Evolutionary conservation across 2,888 invertebrate species (phyloP).

Genomic region (Liodrosophila aerea): DNA sequence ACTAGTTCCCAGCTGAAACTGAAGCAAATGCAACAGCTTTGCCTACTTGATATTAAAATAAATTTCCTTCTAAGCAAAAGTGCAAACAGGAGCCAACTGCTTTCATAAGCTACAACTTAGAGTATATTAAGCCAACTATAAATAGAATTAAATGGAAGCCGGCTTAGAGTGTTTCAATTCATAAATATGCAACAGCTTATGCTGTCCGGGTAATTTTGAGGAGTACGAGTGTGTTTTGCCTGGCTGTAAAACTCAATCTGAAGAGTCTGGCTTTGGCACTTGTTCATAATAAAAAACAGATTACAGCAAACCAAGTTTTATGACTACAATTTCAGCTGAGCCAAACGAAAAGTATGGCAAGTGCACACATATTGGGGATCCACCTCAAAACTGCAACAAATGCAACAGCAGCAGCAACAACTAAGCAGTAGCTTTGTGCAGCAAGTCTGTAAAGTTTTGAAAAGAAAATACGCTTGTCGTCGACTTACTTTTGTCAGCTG

Average conservation of each 20-base stretch:
- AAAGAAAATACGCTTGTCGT: slow-evolving; percentile 49
- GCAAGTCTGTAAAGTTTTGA: slow-evolving; percentile 56
- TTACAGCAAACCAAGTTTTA: slow-evolving; percentile 21
- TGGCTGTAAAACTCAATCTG: neutral
- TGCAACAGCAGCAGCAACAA: slow-evolving; percentile 12
- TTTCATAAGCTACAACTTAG: too few relatives aligned
- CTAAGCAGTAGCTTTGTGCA: slow-evolving; percentile 22
- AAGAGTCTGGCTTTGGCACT: slow-evolving; percentile 1
- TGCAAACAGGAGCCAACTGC: too few relatives aligned
- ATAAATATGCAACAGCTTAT: neutral
- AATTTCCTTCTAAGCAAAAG: too few relatives aligned
- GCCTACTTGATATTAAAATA: too few relatives aligned
- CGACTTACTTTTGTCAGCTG: slow-evolving; percentile 22
- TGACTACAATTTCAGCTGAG: slow-evolving; percentile 22
- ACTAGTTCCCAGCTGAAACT: too few relatives aligned
- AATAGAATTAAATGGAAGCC: neutral
- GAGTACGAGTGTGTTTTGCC: neutral
- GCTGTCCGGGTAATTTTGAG: neutral
- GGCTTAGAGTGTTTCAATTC: neutral
- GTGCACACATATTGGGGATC: slow-evolving; percentile 3
- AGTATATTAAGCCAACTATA: too few relatives aligned
- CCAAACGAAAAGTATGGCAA: neutral
- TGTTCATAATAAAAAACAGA: slow-evolving; percentile 11
- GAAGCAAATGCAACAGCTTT: too few relatives aligned
- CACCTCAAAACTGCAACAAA: slow-evolving; percentile 16